Percentiles rank a stretch among this genome's conserved stretches.
Evolutionary conservation across 1,140 invertebrate genomes (phyloP).

Genomic region (Brachystomella parvula): DNA sequence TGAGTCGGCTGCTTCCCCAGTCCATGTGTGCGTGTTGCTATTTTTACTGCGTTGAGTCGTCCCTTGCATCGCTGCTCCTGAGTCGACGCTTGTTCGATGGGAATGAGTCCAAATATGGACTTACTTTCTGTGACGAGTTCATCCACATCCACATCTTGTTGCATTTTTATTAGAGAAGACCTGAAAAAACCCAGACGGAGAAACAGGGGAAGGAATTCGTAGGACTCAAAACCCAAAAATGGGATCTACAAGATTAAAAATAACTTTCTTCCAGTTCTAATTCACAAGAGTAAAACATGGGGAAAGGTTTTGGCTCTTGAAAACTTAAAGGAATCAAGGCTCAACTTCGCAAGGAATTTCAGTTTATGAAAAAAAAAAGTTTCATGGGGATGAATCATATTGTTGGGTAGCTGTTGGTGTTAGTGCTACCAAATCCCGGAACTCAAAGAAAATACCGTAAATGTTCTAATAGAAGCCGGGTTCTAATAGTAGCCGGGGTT

Average conservation of each 20-base stretch:
- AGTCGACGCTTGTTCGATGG: neutral
- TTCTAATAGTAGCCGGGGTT: too few species aligned
- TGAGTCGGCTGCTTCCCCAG: neutral
- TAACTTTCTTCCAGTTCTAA: conserved; percentile 16
- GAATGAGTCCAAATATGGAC: conserved; percentile 15
- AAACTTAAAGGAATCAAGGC: too few species aligned
- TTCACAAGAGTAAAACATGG: too few species aligned
- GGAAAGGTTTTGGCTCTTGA: too few species aligned
- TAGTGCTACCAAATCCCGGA: too few species aligned
- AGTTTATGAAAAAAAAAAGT: too few species aligned
- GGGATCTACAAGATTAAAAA: conserved; percentile 33
- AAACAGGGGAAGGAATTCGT: neutral
- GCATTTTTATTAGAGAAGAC: neutral
- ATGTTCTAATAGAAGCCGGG: too few species aligned
- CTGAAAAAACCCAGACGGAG: neutral
- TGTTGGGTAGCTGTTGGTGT: too few species aligned
- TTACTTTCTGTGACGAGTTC: neutral
- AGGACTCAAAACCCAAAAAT: conserved; percentile 35
- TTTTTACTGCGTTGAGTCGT: neutral
- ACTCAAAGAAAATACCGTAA: too few species aligned
- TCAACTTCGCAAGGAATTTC: too few species aligned
- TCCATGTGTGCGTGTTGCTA: neutral
- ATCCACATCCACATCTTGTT: neutral
- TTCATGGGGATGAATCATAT: too few species aligned
- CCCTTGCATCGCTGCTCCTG: neutral